A percentile compares a stretch with the other conserved stretches of the same genome.
Evolutionary conservation across 1,140 invertebrate species (phyloP).

Genomic region (Temnothorax curvispinosus): DNA sequence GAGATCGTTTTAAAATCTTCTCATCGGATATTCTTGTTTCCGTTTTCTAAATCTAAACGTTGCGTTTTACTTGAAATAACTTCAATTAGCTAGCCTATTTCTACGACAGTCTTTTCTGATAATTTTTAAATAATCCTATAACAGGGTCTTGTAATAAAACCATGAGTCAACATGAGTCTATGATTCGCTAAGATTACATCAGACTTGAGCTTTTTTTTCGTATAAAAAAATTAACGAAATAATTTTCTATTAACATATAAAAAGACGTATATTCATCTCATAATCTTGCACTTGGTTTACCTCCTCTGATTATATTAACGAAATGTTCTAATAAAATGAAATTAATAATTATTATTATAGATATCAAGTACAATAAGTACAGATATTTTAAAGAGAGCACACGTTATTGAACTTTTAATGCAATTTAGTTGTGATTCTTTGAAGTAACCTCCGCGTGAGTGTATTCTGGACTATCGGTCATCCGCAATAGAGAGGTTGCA

Average conservation of each 20-base stretch:
- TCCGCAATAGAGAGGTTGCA: conserved; percentile 66
- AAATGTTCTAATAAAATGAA: background rate
- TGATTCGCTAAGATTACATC: background rate
- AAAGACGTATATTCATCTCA: background rate
- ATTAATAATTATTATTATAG: background rate
- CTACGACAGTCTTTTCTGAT: background rate
- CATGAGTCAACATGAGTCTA: background rate
- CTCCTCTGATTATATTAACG: background rate
- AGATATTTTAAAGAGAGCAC: background rate
- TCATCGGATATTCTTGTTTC: conserved; percentile 3
- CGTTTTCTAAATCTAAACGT: background rate
- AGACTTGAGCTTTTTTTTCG: background rate
- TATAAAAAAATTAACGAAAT: background rate
- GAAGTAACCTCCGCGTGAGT: conserved; percentile 29
- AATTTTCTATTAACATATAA: background rate
- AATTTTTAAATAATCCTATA: background rate
- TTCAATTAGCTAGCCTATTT: background rate
- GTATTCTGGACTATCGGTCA: conserved; percentile 67
- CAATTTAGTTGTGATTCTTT: background rate
- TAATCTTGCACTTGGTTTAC: background rate
- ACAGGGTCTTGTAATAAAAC: background rate
- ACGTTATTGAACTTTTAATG: background rate
- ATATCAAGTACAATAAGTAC: background rate
- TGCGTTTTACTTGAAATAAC: conserved; percentile 1
- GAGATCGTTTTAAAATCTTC: conserved; percentile 74